phyloP scores from a whole-genome alignment of 2,797 vertebrate species.

The Hipposideros larvatus region DNA sequence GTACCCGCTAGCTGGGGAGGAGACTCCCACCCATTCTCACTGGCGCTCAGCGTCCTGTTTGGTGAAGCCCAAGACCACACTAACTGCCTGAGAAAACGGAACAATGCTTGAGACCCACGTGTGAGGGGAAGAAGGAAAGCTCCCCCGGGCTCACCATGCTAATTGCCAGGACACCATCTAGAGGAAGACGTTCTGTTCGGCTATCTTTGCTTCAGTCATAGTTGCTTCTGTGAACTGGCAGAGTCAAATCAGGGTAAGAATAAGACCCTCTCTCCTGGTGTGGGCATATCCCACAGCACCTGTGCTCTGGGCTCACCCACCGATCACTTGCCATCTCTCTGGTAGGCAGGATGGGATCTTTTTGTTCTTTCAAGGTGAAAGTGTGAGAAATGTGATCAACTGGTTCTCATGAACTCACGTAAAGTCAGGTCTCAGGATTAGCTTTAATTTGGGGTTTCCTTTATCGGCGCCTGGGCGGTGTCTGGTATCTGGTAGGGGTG shows the following conservation, averaged over 20 bases:
- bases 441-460: not conserved
- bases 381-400: not conserved
- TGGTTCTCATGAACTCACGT: not conserved
- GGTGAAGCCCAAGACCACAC: slow-evolving; percentile 92
- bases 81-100: slow-evolving; percentile 89
- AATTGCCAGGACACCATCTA: not conserved
- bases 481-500: not conserved
- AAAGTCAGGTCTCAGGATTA: not conserved
- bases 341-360: not conserved
- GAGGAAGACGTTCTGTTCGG: slow-evolving; percentile 79
- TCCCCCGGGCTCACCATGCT: not conserved
- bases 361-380: not conserved
- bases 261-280: not conserved
- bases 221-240: slow-evolving; percentile 73
- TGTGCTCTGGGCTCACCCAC: not conserved
- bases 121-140: not conserved
- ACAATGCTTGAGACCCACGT: slow-evolving; percentile 89
- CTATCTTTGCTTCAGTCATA: not conserved
- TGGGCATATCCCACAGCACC: not conserved
- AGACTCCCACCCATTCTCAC: not conserved
- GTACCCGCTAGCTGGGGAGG: not conserved
- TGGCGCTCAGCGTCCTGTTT: slow-evolving; percentile 76
- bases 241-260: slow-evolving; percentile 77
- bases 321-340: not conserved
- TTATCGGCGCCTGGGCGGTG: not conserved